Conservation (phyloP, 2,113 vertebrate genomes). For the Corvus cornix region DNA sequence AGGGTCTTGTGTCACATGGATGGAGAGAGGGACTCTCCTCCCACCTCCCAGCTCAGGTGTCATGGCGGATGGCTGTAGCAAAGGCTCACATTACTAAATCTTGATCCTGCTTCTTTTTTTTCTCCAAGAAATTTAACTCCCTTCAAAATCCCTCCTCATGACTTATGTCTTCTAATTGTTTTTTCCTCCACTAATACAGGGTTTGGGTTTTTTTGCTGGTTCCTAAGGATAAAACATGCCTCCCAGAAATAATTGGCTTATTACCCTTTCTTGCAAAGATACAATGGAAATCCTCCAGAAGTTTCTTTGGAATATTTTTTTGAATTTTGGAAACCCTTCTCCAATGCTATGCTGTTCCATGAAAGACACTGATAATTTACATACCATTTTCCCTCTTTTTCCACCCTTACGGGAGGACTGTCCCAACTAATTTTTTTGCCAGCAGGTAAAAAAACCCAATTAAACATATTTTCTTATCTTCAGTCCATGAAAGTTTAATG, state of each 20-base stretch:
- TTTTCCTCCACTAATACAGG: not conserved
- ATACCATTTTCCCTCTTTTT: not conserved
- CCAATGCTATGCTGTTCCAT: not conserved
- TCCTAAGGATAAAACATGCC: not conserved
- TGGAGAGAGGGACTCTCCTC: not conserved
- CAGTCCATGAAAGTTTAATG: not conserved
- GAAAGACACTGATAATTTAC: not conserved
- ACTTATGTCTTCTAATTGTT: not conserved
- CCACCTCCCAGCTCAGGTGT: not conserved
- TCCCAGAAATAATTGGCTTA: not conserved
- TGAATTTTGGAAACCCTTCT: not conserved
- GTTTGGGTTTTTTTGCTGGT: rapidly evolving
- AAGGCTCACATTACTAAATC: not conserved
- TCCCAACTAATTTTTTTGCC: not conserved
- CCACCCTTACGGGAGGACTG: not conserved
- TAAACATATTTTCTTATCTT: not conserved
- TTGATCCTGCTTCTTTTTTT: not conserved
- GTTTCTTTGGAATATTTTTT: not conserved
- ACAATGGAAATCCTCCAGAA: not conserved
- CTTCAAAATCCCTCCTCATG: not conserved
- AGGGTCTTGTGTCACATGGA: not conserved
- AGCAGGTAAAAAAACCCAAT: not conserved
- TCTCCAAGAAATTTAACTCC: not conserved
- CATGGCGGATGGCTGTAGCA: not conserved
- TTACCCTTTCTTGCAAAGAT: not conserved